Evolutionary conservation across 2,797 vertebrate genomes (phyloP).

Genomic region (Sylvia borin): DNA sequence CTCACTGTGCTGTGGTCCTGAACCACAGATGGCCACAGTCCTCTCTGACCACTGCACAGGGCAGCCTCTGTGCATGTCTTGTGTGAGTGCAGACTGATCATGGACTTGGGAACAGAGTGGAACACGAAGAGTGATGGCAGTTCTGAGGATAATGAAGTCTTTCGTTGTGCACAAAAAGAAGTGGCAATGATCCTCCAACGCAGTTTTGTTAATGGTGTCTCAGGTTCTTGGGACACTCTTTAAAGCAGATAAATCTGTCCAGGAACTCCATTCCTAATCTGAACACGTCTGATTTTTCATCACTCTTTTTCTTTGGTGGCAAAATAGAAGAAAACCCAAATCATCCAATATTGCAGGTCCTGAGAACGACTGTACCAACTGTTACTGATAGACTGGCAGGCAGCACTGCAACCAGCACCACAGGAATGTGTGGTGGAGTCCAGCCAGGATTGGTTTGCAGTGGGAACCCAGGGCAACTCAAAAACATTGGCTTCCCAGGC

Average conservation of each 20-base stretch:
- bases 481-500: background rate
- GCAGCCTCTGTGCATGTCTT: rapidly evolving
- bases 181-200: background rate
- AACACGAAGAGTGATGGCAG: background rate
- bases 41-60: background rate
- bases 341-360: background rate
- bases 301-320: background rate
- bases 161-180: background rate
- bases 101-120: background rate
- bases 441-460: background rate
- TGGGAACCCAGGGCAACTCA: background rate
- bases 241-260: background rate
- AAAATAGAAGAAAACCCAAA: background rate
- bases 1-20: background rate
- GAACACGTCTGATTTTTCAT: background rate
- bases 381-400: background rate
- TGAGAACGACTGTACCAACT: background rate
- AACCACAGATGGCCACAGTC: background rate
- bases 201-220: background rate
- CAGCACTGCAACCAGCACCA: background rate
- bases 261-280: background rate
- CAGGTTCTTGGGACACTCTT: background rate
- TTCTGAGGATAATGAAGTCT: background rate
- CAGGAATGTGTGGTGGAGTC: background rate
- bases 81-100: background rate